Evolutionary conservation across 2,797 vertebrate genomes (phyloP).

Genomic region (Sandelia bainsii): DNA sequence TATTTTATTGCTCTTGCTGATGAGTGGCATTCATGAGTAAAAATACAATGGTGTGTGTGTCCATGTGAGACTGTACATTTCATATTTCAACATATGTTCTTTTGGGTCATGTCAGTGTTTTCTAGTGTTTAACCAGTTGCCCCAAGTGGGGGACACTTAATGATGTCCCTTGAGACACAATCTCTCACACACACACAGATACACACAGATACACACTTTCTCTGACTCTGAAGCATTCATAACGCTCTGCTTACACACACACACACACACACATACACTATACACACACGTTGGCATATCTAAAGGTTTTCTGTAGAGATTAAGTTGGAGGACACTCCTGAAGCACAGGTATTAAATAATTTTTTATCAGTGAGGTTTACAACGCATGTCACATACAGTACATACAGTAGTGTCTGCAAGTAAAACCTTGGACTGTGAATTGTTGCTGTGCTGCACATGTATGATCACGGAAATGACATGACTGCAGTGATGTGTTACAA

Average conservation of each 20-base stretch:
- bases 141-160: slow-evolving; percentile 38
- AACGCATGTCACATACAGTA: not conserved
- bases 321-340: slow-evolving; percentile 21
- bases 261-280: not conserved
- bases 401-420: not conserved
- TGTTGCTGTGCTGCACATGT: not conserved
- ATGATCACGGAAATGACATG: slow-evolving; percentile 10
- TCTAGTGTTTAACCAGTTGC: slow-evolving; percentile 52
- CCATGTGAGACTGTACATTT: not conserved
- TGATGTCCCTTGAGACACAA: slow-evolving; percentile 43
- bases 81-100: slow-evolving; percentile 26
- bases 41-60: slow-evolving; percentile 11
- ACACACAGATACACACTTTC: not conserved
- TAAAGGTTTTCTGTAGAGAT: slow-evolving; percentile 27
- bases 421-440: slow-evolving; percentile 6
- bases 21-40: slow-evolving; percentile 3
- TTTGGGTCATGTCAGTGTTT: slow-evolving; percentile 30
- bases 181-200: slow-evolving; percentile 7
- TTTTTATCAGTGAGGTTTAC: slow-evolving; percentile 42
- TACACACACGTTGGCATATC: slow-evolving; percentile 10
- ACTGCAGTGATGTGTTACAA: slow-evolving; percentile 9
- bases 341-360: slow-evolving; percentile 28
- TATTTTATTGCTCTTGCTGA: not conserved
- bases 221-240: slow-evolving; percentile 22
- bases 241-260: slow-evolving; percentile 23